Percentiles rank a stretch among this genome's conserved stretches.
phyloP scores from a whole-genome alignment of 2,797 vertebrate species.

The Iguana delicatissima region DNA sequence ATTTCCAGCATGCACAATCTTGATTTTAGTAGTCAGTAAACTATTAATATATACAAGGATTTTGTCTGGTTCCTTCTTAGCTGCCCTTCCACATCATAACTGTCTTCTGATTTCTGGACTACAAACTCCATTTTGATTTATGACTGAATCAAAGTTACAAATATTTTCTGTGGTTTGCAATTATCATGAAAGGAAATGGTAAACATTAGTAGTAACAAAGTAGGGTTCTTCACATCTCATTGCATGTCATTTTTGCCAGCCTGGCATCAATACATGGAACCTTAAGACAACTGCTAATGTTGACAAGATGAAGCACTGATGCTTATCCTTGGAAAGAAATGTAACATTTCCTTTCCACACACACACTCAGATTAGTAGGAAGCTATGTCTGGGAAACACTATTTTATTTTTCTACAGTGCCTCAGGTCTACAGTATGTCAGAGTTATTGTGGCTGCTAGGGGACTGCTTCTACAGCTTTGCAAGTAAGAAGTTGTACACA shows the following conservation, averaged over 20 bases:
- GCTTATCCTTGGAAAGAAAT: background rate
- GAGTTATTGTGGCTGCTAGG: background rate
- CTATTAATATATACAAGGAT: no score
- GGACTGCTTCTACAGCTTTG: no score
- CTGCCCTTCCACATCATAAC: no score
- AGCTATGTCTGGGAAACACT: background rate
- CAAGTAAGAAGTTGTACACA: no score
- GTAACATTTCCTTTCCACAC: accelerated
- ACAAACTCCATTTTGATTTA: no score
- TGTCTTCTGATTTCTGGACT: no score
- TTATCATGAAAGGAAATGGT: background rate
- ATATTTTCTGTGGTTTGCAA: background rate
- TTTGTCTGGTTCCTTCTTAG: no score
- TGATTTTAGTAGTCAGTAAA: no score
- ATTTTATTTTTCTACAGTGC: background rate
- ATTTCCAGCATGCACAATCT: no score
- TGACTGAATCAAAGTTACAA: no score
- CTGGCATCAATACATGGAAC: background rate
- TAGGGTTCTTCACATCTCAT: background rate
- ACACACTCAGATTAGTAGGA: background rate
- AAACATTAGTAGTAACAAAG: background rate
- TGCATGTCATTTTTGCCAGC: background rate
- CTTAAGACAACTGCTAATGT: background rate
- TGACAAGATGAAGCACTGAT: background rate
- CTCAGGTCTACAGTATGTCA: background rate